Evolutionary conservation across 2,797 vertebrate species (phyloP).

Genomic region (Oreonectes daqikongensis): DNA sequence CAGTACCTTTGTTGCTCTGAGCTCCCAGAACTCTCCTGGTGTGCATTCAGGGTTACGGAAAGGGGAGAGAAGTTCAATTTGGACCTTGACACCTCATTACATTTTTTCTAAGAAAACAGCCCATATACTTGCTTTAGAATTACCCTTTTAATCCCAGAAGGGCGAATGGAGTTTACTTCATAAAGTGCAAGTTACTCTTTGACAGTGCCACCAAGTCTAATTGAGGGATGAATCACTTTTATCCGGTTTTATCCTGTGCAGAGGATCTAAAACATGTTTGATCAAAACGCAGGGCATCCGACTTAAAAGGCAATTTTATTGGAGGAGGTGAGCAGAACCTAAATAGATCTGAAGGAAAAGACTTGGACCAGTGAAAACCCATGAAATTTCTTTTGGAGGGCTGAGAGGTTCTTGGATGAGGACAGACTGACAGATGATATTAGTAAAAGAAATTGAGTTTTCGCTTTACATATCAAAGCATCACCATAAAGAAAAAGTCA

Average conservation of each 20-base stretch:
- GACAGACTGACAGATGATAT: background rate
- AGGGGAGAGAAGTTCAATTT: slow-evolving; percentile 1
- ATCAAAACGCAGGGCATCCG: slow-evolving; percentile 1
- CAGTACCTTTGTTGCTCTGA: too few relatives aligned
- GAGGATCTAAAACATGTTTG: slow-evolving; percentile 32
- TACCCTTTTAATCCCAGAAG: background rate
- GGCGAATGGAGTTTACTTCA: background rate
- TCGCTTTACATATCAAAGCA: background rate
- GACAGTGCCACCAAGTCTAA: slow-evolving; percentile 24
- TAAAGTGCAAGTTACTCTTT: slow-evolving; percentile 18
- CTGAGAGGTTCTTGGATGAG: background rate
- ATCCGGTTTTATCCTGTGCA: slow-evolving; percentile 11
- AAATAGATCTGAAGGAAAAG: slow-evolving; percentile 7
- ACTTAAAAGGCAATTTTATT: slow-evolving; percentile 10
- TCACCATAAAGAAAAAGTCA: background rate
- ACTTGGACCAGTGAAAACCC: background rate
- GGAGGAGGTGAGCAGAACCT: background rate
- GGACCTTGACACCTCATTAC: background rate
- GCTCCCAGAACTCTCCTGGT: background rate
- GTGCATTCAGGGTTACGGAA: slow-evolving; percentile 11
- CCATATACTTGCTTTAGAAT: background rate
- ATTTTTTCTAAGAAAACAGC: background rate
- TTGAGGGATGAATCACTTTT: slow-evolving; percentile 20
- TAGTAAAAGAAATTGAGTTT: background rate
- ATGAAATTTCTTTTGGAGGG: slow-evolving; percentile 1